Evolutionary conservation across 2,888 invertebrate genomes (phyloP).

Genomic region (Pollenia griseotomentosa): DNA sequence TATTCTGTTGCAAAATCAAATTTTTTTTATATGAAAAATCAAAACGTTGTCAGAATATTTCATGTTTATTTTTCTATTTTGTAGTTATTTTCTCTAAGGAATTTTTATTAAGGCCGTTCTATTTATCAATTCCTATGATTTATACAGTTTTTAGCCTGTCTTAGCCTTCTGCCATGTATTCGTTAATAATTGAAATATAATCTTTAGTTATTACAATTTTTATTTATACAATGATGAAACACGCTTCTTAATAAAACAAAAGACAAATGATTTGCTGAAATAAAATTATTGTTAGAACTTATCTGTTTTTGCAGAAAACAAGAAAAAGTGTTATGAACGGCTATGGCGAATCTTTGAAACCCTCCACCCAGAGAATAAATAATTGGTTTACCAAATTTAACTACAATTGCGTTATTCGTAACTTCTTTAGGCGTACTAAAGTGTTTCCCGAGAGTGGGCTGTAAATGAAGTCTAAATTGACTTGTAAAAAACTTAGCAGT

Average conservation of each 20-base stretch:
- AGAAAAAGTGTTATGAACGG: too few relatives aligned
- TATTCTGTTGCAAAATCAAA: not conserved
- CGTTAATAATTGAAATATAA: constrained; percentile 41
- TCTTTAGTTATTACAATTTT: not conserved
- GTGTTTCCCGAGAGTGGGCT: too few relatives aligned
- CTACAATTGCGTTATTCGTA: too few relatives aligned
- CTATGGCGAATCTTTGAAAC: too few relatives aligned
- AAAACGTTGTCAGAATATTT: constrained; percentile 73
- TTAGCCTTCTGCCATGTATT: constrained; percentile 10
- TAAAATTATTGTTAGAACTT: not conserved
- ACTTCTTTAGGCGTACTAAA: too few relatives aligned
- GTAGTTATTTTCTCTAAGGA: not conserved
- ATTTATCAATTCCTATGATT: constrained; percentile 4
- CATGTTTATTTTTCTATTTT: constrained; percentile 55
- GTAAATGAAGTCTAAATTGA: too few relatives aligned
- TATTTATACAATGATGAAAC: constrained; percentile 21
- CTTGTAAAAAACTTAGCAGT: too few relatives aligned
- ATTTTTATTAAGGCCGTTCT: not conserved
- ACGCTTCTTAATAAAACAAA: not conserved
- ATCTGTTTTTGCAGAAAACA: too few relatives aligned
- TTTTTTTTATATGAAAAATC: constrained; percentile 63
- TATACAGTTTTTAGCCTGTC: constrained; percentile 3
- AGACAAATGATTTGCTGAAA: constrained; percentile 15
- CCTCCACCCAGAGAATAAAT: too few relatives aligned
- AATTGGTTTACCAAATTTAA: too few relatives aligned